Evolutionary conservation across 2,797 vertebrate genomes (phyloP).

Genomic region (Amblyraja radiata): DNA sequence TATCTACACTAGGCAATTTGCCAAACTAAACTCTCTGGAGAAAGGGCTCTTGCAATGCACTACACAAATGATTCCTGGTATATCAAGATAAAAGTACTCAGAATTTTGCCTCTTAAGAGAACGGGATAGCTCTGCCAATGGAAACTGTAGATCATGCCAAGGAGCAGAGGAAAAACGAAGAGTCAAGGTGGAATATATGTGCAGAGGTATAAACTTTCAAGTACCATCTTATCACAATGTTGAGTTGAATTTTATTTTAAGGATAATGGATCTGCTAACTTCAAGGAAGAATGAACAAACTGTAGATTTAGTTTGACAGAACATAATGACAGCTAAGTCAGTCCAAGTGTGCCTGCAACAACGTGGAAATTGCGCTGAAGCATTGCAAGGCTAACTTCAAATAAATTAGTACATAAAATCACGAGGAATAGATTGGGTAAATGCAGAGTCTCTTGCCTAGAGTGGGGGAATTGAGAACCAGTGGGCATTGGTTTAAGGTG

Average conservation of each 20-base stretch:
- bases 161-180: neutral
- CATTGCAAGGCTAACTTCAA: neutral
- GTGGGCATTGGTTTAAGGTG: no score
- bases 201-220: neutral
- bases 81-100: neutral
- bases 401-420: no score
- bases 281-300: neutral
- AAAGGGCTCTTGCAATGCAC: no score
- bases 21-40: neutral
- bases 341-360: neutral
- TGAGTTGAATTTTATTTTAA: no score
- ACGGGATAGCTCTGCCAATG: neutral
- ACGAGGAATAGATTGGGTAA: no score
- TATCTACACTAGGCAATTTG: neutral
- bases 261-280: no score
- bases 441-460: no score
- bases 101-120: neutral
- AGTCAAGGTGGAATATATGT: neutral
- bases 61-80: neutral
- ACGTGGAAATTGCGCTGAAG: neutral
- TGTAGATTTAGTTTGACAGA: neutral
- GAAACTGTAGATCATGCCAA: neutral
- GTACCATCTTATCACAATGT: neutral
- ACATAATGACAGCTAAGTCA: neutral
- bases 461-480: no score